Conservation (phyloP, 2,797 vertebrate species). For the Danio aesculapii region DNA sequence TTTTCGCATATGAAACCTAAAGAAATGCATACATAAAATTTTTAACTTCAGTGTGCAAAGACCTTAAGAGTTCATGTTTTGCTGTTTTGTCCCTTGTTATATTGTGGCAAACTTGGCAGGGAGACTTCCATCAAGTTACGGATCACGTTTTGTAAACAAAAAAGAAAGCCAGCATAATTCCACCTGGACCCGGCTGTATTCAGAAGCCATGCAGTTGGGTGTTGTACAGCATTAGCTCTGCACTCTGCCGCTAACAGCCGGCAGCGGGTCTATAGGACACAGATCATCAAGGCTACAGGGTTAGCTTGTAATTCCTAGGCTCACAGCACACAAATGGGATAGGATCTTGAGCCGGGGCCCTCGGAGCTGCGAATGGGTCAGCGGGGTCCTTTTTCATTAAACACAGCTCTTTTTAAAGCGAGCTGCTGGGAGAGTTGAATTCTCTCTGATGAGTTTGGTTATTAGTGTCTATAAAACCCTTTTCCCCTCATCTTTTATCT, state of each 20-base stretch:
- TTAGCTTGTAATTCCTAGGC: constrained; percentile 63
- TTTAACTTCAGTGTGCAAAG: too few species aligned
- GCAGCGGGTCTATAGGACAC: constrained; percentile 51
- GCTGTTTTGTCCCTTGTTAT: too few species aligned
- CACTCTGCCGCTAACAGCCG: constrained; percentile 25
- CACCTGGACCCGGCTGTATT: too few species aligned
- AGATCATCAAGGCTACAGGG: constrained; percentile 65
- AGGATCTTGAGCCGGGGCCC: constrained; percentile 45
- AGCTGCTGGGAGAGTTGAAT: constrained; percentile 55
- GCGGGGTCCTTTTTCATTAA: constrained; percentile 56
- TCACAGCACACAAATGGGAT: constrained; percentile 61
- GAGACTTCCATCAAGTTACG: too few species aligned
- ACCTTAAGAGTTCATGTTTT: too few species aligned
- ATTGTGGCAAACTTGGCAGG: too few species aligned
- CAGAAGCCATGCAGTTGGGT: background rate
- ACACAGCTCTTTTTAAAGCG: constrained; percentile 34
- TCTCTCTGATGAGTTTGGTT: constrained; percentile 43
- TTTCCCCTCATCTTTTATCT: constrained; percentile 34
- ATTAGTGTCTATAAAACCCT: constrained; percentile 46
- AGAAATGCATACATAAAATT: too few species aligned
- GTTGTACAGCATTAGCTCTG: constrained; percentile 16
- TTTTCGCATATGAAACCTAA: too few species aligned
- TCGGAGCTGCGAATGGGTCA: constrained; percentile 52
- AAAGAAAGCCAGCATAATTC: too few species aligned
- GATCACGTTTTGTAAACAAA: too few species aligned